These are phyloP conservation scores for Pristionchus entomophagus DNA, from an alignment of 2,888 invertebrate species.

Conservation along the genomic window DNA sequence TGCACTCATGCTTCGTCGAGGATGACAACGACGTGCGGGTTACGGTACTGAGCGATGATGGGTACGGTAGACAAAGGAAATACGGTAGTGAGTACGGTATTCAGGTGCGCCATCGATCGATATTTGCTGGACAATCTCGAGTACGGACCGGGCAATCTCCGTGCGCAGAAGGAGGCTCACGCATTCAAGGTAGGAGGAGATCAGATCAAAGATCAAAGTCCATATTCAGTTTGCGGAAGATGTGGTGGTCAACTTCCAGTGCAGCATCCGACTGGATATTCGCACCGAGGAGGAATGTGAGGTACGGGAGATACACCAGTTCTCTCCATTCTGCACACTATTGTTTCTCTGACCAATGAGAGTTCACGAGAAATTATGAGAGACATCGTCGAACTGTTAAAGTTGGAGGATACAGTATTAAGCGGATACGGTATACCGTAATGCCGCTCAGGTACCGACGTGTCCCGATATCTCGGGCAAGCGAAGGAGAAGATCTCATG, in stretches of 20 bases:
- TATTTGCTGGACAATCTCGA: conserved; percentile 71
- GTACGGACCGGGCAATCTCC: conserved; percentile 68
- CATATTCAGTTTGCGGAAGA: conserved; percentile 66
- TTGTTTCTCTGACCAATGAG: too few species aligned
- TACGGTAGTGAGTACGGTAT: not conserved
- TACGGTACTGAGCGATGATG: conserved; percentile 68
- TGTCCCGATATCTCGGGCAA: conserved; percentile 17
- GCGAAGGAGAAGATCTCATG: not conserved
- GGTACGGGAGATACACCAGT: conserved; percentile 53
- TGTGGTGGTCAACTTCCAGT: conserved; percentile 75
- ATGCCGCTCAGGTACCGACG: not conserved
- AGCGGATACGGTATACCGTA: not conserved
- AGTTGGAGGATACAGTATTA: not conserved
- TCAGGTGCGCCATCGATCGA: conserved; percentile 72
- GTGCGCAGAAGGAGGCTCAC: conserved; percentile 74
- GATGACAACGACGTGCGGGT: conserved; percentile 71
- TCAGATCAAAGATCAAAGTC: not conserved
- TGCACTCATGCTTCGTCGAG: conserved; percentile 74
- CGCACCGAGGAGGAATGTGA: conserved; percentile 68
- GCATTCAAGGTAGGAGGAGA: conserved; percentile 67
- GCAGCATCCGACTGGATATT: conserved; percentile 72
- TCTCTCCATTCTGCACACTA: too few species aligned
- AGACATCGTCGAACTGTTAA: too few species aligned
- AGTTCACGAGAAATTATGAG: too few species aligned
- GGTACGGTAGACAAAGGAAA: conserved; percentile 54